phyloP scores from a whole-genome alignment of 2,797 vertebrate species.

The Nannoperca obscura region DNA sequence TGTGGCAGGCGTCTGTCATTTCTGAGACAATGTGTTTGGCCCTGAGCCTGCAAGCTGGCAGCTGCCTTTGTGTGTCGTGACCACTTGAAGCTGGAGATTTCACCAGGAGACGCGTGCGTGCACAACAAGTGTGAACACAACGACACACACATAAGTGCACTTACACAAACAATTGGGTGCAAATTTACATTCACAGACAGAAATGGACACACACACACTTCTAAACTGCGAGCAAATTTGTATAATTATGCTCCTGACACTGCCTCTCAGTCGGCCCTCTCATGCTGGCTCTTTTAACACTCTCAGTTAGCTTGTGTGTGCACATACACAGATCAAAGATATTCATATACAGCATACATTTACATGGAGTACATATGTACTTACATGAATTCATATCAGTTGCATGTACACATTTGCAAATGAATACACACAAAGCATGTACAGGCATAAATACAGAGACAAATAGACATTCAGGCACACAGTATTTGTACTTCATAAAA shows the following conservation, averaged over 20 bases:
- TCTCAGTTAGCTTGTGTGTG: constrained; percentile 21
- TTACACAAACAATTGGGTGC: constrained; percentile 41
- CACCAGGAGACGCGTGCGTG: constrained; percentile 58
- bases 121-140: constrained; percentile 56
- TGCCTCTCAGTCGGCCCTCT: constrained; percentile 61
- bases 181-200: constrained; percentile 23
- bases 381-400: constrained; percentile 11
- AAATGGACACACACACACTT: constrained; percentile 27
- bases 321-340: constrained; percentile 31
- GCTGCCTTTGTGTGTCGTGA: constrained; percentile 75
- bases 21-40: constrained; percentile 66
- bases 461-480: not conserved
- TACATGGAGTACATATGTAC: constrained; percentile 26
- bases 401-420: not conserved
- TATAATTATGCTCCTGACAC: constrained; percentile 68
- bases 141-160: constrained; percentile 11
- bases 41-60: constrained; percentile 67
- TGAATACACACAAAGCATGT: not conserved
- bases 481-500: constrained; percentile 36
- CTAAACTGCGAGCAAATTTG: constrained; percentile 63
- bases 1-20: constrained; percentile 70
- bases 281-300: constrained; percentile 37
- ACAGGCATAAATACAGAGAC: not conserved
- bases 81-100: constrained; percentile 73
- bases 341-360: constrained; percentile 49